These are phyloP conservation scores for Drosophila athabasca DNA, from an alignment of 1,140 invertebrate species.

Conservation along the genomic window DNA sequence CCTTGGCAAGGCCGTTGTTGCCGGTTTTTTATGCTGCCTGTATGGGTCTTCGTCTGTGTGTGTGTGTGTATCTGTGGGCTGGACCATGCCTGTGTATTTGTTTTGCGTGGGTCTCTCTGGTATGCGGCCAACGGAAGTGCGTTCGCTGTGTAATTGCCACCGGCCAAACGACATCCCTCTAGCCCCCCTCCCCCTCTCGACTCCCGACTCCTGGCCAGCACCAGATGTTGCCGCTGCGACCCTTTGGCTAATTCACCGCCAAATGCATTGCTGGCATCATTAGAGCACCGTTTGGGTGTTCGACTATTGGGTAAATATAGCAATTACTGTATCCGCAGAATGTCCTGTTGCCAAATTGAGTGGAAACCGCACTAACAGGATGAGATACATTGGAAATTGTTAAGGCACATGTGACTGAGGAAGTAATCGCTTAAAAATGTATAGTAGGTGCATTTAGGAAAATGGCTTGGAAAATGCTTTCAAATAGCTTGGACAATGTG, in stretches of 20 bases:
- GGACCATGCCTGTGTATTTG: constrained; percentile 30
- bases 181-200: constrained; percentile 9
- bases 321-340: constrained; percentile 51
- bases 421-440: constrained; percentile 1
- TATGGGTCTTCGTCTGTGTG: constrained; percentile 19
- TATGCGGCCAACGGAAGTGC: constrained; percentile 75
- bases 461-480: too few species aligned
- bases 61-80: constrained; percentile 20
- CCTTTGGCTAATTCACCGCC: constrained; percentile 59
- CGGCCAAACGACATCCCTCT: constrained; percentile 4
- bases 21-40: constrained; percentile 70
- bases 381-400: constrained; percentile 19
- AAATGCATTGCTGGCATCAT: constrained; percentile 69
- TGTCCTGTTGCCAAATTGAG: constrained; percentile 75
- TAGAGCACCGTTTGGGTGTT: constrained; percentile 53
- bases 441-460: neutral
- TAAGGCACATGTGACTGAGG: neutral
- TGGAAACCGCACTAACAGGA: constrained; percentile 48
- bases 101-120: constrained; percentile 65
- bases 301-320: constrained; percentile 46
- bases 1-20: constrained; percentile 83
- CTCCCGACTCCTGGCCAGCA: constrained; percentile 20
- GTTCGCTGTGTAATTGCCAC: constrained; percentile 49
- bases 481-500: too few species aligned
- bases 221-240: constrained; percentile 29